These are phyloP conservation scores for Danionella cerebrum DNA, from an alignment of 2,113 vertebrate species.

Conservation along the genomic window DNA sequence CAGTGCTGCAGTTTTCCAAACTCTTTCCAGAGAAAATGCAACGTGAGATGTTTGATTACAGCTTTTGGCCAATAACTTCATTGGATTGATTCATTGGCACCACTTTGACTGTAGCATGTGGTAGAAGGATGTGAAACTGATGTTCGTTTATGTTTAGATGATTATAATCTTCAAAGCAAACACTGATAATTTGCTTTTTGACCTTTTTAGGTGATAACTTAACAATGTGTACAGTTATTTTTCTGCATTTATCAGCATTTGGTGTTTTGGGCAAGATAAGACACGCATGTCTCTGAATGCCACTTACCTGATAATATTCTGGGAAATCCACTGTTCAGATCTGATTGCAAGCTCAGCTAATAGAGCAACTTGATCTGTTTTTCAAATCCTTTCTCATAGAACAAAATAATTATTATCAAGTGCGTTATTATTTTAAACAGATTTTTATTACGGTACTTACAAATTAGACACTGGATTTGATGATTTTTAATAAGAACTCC, in stretches of 20 bases:
- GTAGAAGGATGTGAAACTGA: not conserved
- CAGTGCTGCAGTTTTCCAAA: no score
- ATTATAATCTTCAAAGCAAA: not conserved
- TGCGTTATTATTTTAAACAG: no score
- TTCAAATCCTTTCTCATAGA: not conserved
- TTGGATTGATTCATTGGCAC: no score
- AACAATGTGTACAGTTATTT: not conserved
- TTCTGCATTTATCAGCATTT: not conserved
- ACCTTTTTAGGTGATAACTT: not conserved
- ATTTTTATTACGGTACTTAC: no score
- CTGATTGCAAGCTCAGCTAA: not conserved
- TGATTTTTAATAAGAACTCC: no score
- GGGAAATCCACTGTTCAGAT: constrained; percentile 17
- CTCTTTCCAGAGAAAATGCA: no score
- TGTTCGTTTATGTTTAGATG: not conserved
- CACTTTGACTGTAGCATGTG: no score
- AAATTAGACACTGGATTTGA: no score
- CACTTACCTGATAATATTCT: constrained; percentile 6
- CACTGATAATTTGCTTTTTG: not conserved
- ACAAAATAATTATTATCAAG: no score
- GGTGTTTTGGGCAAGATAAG: constrained; percentile 22
- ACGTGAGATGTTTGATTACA: no score
- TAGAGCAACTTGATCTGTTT: not conserved
- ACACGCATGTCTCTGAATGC: not conserved
- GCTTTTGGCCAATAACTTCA: no score